Conservation (phyloP, 2,888 invertebrate genomes). For the Pediacus dermestoides region DNA sequence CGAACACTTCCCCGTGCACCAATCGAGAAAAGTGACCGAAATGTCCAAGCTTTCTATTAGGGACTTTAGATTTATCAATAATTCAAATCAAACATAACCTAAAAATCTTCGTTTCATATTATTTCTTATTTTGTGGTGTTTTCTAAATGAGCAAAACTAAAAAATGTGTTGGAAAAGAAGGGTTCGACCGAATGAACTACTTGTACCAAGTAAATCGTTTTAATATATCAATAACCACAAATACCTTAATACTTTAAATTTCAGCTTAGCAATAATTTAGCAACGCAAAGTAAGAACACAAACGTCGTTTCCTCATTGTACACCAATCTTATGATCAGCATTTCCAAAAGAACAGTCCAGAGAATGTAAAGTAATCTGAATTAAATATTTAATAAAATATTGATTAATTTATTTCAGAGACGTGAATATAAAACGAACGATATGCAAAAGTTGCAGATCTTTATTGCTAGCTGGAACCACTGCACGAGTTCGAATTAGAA, state of each 20-base stretch:
- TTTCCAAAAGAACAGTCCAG: constrained; percentile 46
- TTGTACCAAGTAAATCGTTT: constrained; percentile 59
- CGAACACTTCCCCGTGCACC: no score
- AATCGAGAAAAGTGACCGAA: no score
- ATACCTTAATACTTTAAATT: constrained; percentile 15
- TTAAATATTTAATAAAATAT: constrained; percentile 8
- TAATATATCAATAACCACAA: constrained; percentile 21
- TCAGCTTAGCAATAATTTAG: constrained; percentile 32
- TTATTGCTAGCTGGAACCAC: constrained; percentile 53
- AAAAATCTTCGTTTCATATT: constrained; percentile 5
- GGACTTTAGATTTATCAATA: no score
- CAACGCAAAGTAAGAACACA: constrained; percentile 26
- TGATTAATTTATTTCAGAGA: constrained; percentile 44
- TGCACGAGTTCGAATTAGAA: constrained; percentile 50
- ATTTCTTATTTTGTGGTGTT: constrained; percentile 5
- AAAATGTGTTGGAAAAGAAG: constrained; percentile 63
- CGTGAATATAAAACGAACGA: constrained; percentile 52
- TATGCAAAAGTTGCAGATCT: constrained; percentile 55
- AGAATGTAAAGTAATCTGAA: constrained; percentile 41
- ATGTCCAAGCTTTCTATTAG: no score
- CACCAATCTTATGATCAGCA: constrained; percentile 40
- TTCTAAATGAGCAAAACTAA: constrained; percentile 45
- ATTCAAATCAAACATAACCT: constrained; percentile 10
- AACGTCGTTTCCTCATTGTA: constrained; percentile 36
- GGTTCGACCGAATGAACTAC: constrained; percentile 67